These are phyloP conservation scores for Aphaenogaster rudis DNA, from an alignment of 1,140 invertebrate genomes.

Conservation along the genomic window DNA sequence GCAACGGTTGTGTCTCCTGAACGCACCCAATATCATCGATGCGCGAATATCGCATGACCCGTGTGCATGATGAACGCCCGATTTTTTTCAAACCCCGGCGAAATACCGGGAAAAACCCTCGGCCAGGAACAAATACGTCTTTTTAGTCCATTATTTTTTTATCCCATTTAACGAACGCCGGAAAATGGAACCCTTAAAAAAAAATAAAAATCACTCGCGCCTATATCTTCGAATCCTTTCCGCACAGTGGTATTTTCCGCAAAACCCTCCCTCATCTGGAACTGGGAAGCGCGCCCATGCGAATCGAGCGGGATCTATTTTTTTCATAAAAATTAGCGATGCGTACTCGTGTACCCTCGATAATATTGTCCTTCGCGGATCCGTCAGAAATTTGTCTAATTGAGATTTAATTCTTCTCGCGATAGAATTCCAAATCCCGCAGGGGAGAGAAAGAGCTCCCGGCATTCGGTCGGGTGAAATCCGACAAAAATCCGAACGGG, in stretches of 20 bases:
- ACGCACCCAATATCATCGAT: not conserved
- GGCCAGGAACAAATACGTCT: constrained; percentile 23
- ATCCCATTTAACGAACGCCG: constrained; percentile 53
- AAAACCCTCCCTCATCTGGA: not conserved
- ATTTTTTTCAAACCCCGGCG: constrained; percentile 9
- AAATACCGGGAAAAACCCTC: constrained; percentile 22
- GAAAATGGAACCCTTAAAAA: constrained; percentile 41
- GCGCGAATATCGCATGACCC: constrained; percentile 1
- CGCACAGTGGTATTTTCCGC: not conserved
- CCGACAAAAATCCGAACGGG: constrained; percentile 27
- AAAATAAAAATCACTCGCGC: constrained; percentile 42
- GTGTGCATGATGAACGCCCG: not conserved
- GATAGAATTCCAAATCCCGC: constrained; percentile 7
- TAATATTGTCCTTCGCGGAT: not conserved
- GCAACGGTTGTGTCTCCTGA: too few species aligned
- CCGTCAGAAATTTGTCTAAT: constrained; percentile 18
- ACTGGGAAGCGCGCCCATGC: not conserved
- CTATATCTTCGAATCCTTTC: not conserved
- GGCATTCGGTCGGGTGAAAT: not conserved
- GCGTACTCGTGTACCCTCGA: not conserved
- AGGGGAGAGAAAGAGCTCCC: not conserved
- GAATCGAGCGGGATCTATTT: not conserved
- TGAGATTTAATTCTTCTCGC: not conserved
- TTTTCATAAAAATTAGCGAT: constrained; percentile 7
- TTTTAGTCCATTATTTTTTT: constrained; percentile 47